Evolutionary conservation across 2,888 invertebrate species (phyloP), one percentile per base, ranked within the genome.

Genomic region (Notocelia uddmanniana): DNA sequence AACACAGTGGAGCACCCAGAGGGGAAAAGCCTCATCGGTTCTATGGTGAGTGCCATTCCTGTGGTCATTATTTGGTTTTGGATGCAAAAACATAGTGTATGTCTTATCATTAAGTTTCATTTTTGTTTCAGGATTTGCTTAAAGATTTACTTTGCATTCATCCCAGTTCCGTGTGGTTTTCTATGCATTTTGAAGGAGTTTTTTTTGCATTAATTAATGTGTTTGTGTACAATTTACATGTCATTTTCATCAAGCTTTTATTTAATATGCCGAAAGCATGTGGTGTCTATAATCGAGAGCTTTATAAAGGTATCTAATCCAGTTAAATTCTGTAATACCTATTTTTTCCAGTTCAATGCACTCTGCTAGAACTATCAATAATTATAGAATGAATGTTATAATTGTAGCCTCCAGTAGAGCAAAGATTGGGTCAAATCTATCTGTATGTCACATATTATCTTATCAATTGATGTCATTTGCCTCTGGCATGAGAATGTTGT

Each of bases 21-120:
- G 85, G 86, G 74, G 91, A 90, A 83, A 92, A 89, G 82, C 92
- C 92, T 59, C 93, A 88, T 76, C 91, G 94, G 79, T 94, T 94
- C 82, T 94, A 94, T 86, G 94, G 94, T 94, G 86, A 94, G 94
- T 91, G 73, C 73, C 58, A 69, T 52, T 26, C 15, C 50, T 18
- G 57, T 13, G 10, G 57, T 23, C 11, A 50, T 37, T 23, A n/a
- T 18, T 45, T 66, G 59, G 55, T 70, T 57, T 55, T 69, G 55
- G 19, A 37, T 71, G 73, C 58, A 34, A 68, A 55, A 41, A 57
- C 63, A 62, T 69, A 55, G 57, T 86, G 78, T 89, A 89, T 75
- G 73, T 79, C 75, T 77, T 71, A 64, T 62, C 69, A 64, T 73
- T 74, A 19, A 76, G 68, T 60, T 72, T 55, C 67, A 62, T 72